Percentiles rank a stretch among this genome's conserved stretches.
These are phyloP conservation scores for Anseranas semipalmata DNA, from an alignment of 2,113 vertebrate species.

Conservation along the genomic window DNA sequence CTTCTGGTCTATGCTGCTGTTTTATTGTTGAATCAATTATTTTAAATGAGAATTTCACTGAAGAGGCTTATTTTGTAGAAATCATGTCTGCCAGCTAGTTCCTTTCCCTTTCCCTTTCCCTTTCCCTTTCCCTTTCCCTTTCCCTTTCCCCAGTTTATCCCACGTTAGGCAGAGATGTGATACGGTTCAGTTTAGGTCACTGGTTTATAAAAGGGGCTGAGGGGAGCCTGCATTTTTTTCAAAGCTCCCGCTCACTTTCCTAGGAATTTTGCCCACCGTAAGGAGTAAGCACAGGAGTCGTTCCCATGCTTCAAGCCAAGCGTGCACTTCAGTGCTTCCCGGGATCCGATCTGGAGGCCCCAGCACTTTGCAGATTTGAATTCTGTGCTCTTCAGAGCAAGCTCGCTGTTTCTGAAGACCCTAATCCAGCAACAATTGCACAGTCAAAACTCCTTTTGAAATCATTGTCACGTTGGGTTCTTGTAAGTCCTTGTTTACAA, in stretches of 20 bases:
- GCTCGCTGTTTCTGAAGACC: background rate
- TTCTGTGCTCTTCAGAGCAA: background rate
- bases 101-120: no score
- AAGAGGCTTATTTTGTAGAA: background rate
- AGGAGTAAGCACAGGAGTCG: background rate
- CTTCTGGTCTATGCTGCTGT: conserved; percentile 66
- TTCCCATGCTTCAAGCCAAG: background rate
- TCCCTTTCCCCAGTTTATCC: background rate
- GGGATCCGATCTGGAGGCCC: background rate
- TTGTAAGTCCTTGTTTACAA: conserved; percentile 66
- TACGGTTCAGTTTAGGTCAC: background rate
- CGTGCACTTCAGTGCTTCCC: background rate
- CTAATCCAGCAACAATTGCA: conserved; percentile 59
- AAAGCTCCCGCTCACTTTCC: accelerated
- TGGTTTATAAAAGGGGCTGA: background rate
- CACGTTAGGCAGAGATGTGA: background rate
- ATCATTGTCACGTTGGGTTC: conserved; percentile 1
- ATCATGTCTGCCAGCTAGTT: background rate
- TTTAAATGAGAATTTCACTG: conserved; percentile 43
- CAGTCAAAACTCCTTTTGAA: conserved; percentile 56
- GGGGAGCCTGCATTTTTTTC: background rate
- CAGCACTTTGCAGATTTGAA: background rate
- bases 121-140: no score
- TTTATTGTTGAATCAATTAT: conserved; percentile 58
- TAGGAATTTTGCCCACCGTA: background rate